A percentile compares a stretch with the other conserved stretches of the same genome.
Evolutionary conservation across 2,888 invertebrate genomes (phyloP).

Genomic region (Noctua pronuba): DNA sequence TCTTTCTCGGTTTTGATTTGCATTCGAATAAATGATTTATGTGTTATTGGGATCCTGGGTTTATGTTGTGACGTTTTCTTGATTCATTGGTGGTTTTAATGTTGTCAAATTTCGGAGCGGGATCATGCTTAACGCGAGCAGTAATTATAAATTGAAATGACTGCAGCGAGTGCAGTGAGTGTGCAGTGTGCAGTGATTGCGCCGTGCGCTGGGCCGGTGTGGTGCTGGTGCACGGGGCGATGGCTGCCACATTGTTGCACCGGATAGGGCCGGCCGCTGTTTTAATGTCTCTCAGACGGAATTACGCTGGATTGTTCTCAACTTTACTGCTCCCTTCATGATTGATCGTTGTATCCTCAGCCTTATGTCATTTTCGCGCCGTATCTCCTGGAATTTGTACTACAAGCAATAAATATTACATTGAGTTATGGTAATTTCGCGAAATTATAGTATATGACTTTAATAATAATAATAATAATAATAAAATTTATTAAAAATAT

Average conservation of each 20-base stretch:
- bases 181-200: slow-evolving; percentile 30
- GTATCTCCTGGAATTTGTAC: slow-evolving; percentile 87
- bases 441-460: slow-evolving; percentile 78
- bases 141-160: slow-evolving; percentile 51
- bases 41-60: slow-evolving; percentile 79
- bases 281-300: slow-evolving; percentile 90
- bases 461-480: too few species aligned
- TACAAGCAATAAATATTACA: slow-evolving; percentile 86
- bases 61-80: slow-evolving; percentile 71
- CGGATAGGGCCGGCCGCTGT: slow-evolving; percentile 89
- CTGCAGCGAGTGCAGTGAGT: slow-evolving; percentile 26
- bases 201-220: slow-evolving; percentile 4
- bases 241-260: slow-evolving; percentile 87
- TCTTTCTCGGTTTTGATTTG: slow-evolving; percentile 84
- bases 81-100: slow-evolving; percentile 56
- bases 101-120: slow-evolving; percentile 56
- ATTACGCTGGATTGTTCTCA: slow-evolving; percentile 91
- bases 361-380: slow-evolving; percentile 89
- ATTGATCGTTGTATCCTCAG: slow-evolving; percentile 90
- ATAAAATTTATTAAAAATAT: too few species aligned
- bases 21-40: slow-evolving; percentile 87
- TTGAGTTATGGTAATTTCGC: slow-evolving; percentile 86
- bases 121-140: slow-evolving; percentile 22
- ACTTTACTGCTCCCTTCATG: slow-evolving; percentile 88
- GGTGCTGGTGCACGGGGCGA: slow-evolving; percentile 32